Percentiles rank a stretch among this genome's conserved stretches.
phyloP scores from a whole-genome alignment of 2,113 vertebrate genomes.

The Platanista minor region DNA sequence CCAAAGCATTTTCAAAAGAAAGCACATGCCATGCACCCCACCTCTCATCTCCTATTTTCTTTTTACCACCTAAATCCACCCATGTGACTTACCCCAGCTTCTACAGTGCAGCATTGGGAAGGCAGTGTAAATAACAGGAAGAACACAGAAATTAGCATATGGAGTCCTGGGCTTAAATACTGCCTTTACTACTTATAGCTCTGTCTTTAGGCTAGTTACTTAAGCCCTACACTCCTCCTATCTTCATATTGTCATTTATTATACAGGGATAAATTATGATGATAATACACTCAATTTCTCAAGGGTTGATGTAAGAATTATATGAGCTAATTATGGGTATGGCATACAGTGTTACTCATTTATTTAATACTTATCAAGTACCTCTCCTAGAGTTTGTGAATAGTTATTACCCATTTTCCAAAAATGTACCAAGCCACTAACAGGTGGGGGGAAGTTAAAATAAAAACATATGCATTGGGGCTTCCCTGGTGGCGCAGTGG shows the following conservation, averaged over 20 bases:
- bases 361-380: background rate
- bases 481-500: too few species aligned
- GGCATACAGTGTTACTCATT: background rate
- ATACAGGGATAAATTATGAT: background rate
- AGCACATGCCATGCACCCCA: fast-evolving
- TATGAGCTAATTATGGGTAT: background rate
- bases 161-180: background rate
- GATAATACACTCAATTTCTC: background rate
- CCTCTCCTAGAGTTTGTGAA: background rate
- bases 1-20: background rate
- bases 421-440: background rate
- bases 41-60: background rate
- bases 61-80: background rate
- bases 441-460: background rate
- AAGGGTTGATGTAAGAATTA: background rate
- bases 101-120: background rate
- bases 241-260: background rate
- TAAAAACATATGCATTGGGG: background rate
- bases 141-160: background rate
- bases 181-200: background rate
- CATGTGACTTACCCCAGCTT: background rate
- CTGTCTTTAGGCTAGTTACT: background rate
- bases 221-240: background rate
- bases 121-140: background rate
- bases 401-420: background rate